phyloP scores from a whole-genome alignment of 2,113 vertebrate species.

The Phoxinus phoxinus region DNA sequence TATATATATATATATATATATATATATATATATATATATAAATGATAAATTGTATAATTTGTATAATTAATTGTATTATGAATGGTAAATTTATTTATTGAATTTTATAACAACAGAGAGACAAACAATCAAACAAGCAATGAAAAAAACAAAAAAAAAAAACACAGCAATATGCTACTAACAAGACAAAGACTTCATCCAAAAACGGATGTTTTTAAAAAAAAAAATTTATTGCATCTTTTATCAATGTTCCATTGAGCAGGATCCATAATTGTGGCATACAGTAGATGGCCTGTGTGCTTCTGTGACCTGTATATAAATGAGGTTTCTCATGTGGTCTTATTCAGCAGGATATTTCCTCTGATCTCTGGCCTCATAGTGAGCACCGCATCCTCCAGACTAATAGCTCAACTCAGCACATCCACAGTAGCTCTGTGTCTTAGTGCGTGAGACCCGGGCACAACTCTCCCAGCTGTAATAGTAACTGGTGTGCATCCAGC shows the following conservation, averaged over 20 bases:
- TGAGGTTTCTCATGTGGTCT: not conserved
- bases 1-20: no score
- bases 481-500: not conserved
- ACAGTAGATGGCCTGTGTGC: not conserved
- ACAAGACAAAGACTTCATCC: no score
- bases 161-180: no score
- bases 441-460: not conserved
- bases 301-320: slow-evolving; percentile 15
- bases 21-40: no score
- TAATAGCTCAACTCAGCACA: not conserved
- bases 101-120: no score
- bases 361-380: slow-evolving; percentile 8
- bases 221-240: not conserved
- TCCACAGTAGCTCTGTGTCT: slow-evolving; percentile 14
- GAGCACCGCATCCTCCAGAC: not conserved
- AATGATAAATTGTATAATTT: no score
- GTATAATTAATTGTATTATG: no score
- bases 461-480: not conserved
- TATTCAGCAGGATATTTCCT: slow-evolving; percentile 18
- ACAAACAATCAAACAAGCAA: no score
- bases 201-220: no score
- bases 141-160: no score
- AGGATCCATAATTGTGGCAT: slow-evolving; percentile 2
- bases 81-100: no score
- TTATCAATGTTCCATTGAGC: not conserved